These are phyloP conservation scores for Lingula anatina DNA, from an alignment of 2,888 invertebrate species.

Conservation along the genomic window DNA sequence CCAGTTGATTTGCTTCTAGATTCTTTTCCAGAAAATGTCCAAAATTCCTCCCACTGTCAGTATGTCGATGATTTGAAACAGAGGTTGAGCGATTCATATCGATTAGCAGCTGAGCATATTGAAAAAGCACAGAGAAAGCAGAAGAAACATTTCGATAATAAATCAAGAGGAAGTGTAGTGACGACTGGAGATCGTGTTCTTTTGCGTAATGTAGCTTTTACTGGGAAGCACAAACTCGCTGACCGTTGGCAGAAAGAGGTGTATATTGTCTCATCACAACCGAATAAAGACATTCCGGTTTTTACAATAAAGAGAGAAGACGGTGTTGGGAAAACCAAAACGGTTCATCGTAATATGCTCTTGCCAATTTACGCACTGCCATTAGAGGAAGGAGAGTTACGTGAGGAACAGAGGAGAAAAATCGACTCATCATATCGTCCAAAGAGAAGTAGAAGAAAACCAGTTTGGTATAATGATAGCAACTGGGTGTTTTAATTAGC, in stretches of 20 bases:
- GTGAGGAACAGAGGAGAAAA: no score
- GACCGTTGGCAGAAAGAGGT: not conserved
- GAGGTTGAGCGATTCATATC: not conserved
- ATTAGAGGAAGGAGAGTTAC: no score
- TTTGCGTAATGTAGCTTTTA: not conserved
- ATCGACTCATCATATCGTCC: no score
- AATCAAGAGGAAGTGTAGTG: not conserved
- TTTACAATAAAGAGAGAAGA: not conserved
- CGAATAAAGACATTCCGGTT: not conserved
- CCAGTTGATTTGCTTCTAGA: slow-evolving; percentile 5
- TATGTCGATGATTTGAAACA: slow-evolving; percentile 1
- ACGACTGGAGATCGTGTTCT: not conserved
- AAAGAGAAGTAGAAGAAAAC: no score
- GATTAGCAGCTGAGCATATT: not conserved
- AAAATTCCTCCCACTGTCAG: not conserved
- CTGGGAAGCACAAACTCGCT: not conserved
- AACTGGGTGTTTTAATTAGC: no score
- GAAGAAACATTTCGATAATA: not conserved
- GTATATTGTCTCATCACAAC: not conserved
- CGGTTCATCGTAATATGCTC: not conserved
- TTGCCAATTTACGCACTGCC: no score
- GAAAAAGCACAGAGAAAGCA: not conserved
- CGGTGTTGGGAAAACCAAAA: not conserved
- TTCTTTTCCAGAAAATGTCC: not conserved
- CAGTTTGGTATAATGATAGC: no score